These are phyloP conservation scores for Etheostoma cragini DNA, from an alignment of 2,113 vertebrate genomes.

Conservation along the genomic window DNA sequence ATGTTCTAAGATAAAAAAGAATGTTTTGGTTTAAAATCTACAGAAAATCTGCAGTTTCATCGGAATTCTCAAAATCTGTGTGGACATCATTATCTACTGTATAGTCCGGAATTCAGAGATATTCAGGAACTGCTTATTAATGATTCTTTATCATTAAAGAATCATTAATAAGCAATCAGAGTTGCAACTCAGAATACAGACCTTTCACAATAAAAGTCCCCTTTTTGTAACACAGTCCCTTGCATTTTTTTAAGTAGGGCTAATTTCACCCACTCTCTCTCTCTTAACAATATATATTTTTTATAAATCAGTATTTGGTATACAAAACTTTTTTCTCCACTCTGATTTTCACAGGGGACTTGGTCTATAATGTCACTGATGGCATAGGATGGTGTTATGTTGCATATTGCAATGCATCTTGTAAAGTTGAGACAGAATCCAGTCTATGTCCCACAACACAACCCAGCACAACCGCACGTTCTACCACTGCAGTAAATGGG, in stretches of 20 bases:
- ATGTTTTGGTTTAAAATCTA: no score
- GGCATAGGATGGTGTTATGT: constrained; percentile 55
- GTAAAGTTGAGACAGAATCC: constrained; percentile 24
- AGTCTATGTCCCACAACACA: constrained; percentile 43
- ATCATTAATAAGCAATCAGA: no score
- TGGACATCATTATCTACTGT: no score
- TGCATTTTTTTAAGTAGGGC: background rate
- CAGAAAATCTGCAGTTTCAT: no score
- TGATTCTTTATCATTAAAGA: no score
- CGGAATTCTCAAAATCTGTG: no score
- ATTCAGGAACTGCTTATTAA: no score
- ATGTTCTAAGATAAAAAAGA: no score
- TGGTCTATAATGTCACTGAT: constrained; percentile 70
- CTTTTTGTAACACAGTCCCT: background rate
- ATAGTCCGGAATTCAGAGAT: no score
- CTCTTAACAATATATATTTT: background rate
- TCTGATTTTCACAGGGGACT: constrained; percentile 53
- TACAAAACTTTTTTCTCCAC: background rate
- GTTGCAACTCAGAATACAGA: no score
- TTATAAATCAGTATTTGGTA: background rate
- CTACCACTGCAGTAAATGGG: background rate
- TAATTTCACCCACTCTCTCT: background rate
- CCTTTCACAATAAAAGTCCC: background rate
- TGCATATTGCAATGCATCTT: constrained; percentile 65
- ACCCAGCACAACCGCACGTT: constrained; percentile 31